Percentiles rank a stretch among this genome's conserved stretches.
Conservation (phyloP, 2,888 invertebrate genomes). For the Drosophila yooni region DNA sequence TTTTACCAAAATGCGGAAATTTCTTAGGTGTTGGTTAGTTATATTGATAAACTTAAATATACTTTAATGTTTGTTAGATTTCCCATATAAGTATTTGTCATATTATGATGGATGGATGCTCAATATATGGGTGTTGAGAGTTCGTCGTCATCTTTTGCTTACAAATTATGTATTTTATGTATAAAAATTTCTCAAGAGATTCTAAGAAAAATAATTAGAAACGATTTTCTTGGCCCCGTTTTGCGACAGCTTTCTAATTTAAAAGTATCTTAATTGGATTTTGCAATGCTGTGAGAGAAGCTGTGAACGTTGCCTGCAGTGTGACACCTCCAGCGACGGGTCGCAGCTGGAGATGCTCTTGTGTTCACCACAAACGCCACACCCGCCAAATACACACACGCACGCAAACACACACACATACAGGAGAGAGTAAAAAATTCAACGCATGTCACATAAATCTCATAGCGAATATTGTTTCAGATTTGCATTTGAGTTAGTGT, state of each 20-base stretch:
- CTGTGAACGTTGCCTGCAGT: slow-evolving; percentile 19
- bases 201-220: not conserved
- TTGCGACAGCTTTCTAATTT: slow-evolving; percentile 15
- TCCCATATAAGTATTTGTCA: not conserved
- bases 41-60: accelerated
- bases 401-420: not conserved
- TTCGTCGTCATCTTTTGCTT: not conserved
- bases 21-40: not conserved
- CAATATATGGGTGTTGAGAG: not conserved
- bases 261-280: slow-evolving; percentile 37
- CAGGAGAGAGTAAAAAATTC: slow-evolving; percentile 34
- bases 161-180: not conserved
- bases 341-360: slow-evolving; percentile 47
- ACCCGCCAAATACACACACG: slow-evolving; percentile 1
- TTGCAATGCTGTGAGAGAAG: slow-evolving; percentile 16
- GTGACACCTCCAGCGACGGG: slow-evolving; percentile 36
- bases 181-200: not conserved
- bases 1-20: not conserved
- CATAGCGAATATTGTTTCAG: slow-evolving; percentile 62
- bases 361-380: slow-evolving; percentile 18
- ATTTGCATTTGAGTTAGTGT: slow-evolving; percentile 57
- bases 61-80: not conserved
- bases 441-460: slow-evolving; percentile 65
- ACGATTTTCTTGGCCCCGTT: slow-evolving; percentile 17
- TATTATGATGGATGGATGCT: not conserved